These are phyloP conservation scores for Lycorma delicatula DNA, from an alignment of 1,140 invertebrate species.

Conservation along the genomic window DNA sequence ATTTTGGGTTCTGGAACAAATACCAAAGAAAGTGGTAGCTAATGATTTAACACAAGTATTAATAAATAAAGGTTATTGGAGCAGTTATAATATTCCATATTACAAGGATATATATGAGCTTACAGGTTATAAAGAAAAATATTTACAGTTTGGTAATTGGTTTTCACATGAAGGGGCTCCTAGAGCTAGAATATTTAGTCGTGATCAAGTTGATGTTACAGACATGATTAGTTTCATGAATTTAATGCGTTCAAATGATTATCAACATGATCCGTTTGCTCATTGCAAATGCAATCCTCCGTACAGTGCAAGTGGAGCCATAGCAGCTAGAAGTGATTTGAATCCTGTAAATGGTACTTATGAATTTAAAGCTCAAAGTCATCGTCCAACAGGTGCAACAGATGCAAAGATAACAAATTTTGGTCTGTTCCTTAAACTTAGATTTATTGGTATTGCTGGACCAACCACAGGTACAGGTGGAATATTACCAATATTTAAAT, in stretches of 20 bases:
- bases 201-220: conserved; percentile 43
- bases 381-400: not conserved
- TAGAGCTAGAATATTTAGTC: conserved; percentile 42
- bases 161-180: conserved; percentile 56
- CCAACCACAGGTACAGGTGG: not conserved
- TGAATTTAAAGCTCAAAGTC: not conserved
- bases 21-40: not conserved
- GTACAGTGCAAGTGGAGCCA: conserved; percentile 62
- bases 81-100: conserved; percentile 66
- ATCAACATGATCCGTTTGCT: conserved; percentile 55
- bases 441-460: not conserved
- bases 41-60: not conserved
- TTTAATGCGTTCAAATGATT: conserved; percentile 69
- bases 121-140: conserved; percentile 49
- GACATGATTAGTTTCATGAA: conserved; percentile 47
- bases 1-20: not conserved
- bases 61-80: conserved; percentile 46
- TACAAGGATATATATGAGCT: conserved; percentile 54
- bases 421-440: not conserved
- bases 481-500: not conserved
- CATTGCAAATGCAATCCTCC: conserved; percentile 58
- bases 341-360: not conserved
- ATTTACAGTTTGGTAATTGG: conserved; percentile 58
- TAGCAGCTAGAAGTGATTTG: conserved; percentile 42
- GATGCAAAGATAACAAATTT: not conserved